Percentiles rank a stretch among this genome's conserved stretches.
These are phyloP conservation scores for Drosophila gaucha DNA, from an alignment of 2,888 invertebrate species.

Conservation along the genomic window DNA sequence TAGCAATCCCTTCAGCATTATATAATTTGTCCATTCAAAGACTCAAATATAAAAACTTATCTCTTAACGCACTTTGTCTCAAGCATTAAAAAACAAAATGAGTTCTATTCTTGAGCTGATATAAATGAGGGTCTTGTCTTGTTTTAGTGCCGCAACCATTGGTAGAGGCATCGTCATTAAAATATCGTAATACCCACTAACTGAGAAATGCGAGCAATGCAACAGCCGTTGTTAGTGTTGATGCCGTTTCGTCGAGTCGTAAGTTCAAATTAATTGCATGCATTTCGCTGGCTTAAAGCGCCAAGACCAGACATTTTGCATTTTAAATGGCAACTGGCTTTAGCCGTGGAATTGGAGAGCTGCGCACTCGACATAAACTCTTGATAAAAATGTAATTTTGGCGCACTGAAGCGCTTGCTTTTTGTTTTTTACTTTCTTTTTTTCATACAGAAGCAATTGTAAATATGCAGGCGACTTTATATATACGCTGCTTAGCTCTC, in stretches of 20 bases:
- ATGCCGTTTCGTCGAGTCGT: conserved; percentile 30
- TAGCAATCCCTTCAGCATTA: too few species aligned
- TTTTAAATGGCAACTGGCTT: conserved; percentile 50
- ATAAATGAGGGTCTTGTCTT: neutral
- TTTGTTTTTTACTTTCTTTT: neutral
- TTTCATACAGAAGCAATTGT: conserved; percentile 43
- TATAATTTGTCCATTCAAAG: too few species aligned
- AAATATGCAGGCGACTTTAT: conserved; percentile 41
- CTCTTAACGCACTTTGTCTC: too few species aligned
- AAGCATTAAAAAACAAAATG: too few species aligned
- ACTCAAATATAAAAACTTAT: too few species aligned
- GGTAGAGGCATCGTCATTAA: conserved; percentile 25
- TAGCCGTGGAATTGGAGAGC: neutral
- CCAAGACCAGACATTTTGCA: conserved; percentile 55
- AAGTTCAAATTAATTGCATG: conserved; percentile 70
- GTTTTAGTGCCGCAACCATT: neutral
- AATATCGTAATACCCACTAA: conserved; percentile 21
- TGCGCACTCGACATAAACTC: conserved; percentile 25
- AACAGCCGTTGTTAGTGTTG: conserved; percentile 14
- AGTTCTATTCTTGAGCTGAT: neutral
- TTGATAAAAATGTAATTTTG: conserved; percentile 51
- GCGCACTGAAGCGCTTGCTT: conserved; percentile 15
- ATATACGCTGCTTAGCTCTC: conserved; percentile 8
- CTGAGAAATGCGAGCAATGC: conserved; percentile 5
- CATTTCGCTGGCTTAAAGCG: conserved; percentile 54